Evolutionary conservation across 2,113 vertebrate genomes (phyloP).

Genomic region (Theristicus caerulescens): DNA sequence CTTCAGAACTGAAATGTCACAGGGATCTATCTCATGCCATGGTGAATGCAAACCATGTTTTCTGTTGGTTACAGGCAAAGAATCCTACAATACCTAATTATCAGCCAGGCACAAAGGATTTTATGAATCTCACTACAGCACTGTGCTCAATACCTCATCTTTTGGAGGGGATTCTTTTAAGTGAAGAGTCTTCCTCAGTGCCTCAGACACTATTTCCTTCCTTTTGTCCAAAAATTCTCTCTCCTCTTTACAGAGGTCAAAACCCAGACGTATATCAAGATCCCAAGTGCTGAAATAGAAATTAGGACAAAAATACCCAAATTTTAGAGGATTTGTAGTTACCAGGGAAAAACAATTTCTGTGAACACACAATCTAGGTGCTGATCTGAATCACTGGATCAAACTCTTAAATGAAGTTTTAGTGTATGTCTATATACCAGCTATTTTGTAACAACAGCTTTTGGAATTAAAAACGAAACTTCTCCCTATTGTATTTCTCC

Average conservation of each 20-base stretch:
- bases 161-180: conserved; percentile 57
- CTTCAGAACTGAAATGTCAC: not conserved
- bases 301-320: not conserved
- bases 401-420: not conserved
- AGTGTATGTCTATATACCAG: not conserved
- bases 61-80: not conserved
- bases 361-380: not conserved
- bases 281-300: conserved; percentile 62
- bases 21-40: not conserved
- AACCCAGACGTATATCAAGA: conserved; percentile 81
- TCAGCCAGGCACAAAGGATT: not conserved
- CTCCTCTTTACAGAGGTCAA: conserved; percentile 81
- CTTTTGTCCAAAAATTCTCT: conserved; percentile 80
- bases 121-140: not conserved
- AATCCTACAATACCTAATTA: not conserved
- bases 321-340: not conserved
- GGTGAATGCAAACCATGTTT: not conserved
- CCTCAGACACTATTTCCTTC: conserved; percentile 68
- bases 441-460: not conserved
- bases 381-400: not conserved
- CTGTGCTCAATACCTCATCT: conserved; percentile 70
- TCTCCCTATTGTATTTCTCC: not conserved
- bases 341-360: not conserved
- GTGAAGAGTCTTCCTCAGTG: conserved; percentile 71
- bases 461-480: not conserved